Conservation (phyloP, 2,888 invertebrate species). For the Netelia fuscicornis region DNA sequence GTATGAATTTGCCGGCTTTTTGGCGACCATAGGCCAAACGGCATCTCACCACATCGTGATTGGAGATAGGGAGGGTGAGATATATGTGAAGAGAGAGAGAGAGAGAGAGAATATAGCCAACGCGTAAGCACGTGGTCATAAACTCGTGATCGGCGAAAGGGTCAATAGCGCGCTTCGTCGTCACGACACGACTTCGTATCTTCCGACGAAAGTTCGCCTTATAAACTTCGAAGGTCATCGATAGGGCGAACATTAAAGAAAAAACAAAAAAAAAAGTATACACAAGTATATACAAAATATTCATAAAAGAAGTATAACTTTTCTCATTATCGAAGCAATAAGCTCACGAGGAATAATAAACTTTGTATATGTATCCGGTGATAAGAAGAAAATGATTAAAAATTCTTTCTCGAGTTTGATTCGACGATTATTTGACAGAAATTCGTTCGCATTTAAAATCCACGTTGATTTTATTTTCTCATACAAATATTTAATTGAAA, state of each 20-base stretch:
- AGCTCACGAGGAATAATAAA: neutral
- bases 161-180: conserved; percentile 48
- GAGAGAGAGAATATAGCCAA: conserved; percentile 46
- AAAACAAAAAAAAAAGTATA: neutral
- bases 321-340: conserved; percentile 6
- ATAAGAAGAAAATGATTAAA: too few species aligned
- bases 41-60: neutral
- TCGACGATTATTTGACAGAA: too few species aligned
- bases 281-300: too few species aligned
- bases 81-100: conserved; percentile 3
- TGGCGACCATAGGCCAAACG: neutral
- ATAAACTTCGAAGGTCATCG: conserved; percentile 8
- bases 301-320: neutral
- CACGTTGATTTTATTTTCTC: too few species aligned
- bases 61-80: neutral
- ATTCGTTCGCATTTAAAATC: too few species aligned
- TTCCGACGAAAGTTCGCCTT: conserved; percentile 8
- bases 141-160: conserved; percentile 44
- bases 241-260: neutral
- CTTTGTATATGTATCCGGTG: too few species aligned
- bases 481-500: too few species aligned
- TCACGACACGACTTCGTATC: conserved; percentile 22
- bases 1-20: neutral
- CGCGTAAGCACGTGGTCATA: conserved; percentile 57
- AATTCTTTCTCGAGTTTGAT: too few species aligned